Evolutionary conservation across 1,140 invertebrate species (phyloP).

Genomic region (Triops longicaudatus): DNA sequence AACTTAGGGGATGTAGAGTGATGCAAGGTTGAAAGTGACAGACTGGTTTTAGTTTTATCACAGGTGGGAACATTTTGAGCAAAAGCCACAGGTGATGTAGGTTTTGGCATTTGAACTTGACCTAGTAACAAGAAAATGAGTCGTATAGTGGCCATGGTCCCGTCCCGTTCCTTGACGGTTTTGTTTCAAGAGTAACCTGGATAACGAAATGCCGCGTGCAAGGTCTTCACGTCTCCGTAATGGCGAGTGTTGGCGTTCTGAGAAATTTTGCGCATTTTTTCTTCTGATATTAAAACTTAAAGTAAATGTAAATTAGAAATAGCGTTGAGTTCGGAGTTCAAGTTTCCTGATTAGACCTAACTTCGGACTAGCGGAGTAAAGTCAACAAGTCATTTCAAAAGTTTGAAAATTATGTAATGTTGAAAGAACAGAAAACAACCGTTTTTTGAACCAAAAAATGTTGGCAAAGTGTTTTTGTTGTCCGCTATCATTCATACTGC

Average conservation of each 20-base stretch:
- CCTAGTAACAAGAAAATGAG: background rate
- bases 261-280: background rate
- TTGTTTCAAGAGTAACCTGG: background rate
- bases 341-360: too few relatives aligned
- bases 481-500: too few relatives aligned
- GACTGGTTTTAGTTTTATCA: background rate
- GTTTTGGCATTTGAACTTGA: slow-evolving; percentile 2
- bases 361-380: too few relatives aligned
- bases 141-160: background rate
- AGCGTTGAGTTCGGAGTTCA: too few relatives aligned
- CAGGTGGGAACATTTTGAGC: background rate
- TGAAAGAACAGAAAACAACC: too few relatives aligned
- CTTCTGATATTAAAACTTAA: too few relatives aligned
- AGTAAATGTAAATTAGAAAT: too few relatives aligned
- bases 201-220: background rate
- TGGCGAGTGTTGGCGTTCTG: background rate
- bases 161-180: background rate
- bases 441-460: too few relatives aligned
- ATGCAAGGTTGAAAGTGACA: background rate
- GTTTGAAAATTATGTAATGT: too few relatives aligned
- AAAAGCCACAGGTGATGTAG: background rate
- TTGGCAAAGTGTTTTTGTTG: too few relatives aligned
- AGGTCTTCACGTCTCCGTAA: background rate
- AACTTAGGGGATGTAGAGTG: background rate
- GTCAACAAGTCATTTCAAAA: too few relatives aligned